Base-by-base conservation (phyloP, 1,140 invertebrate species). In the Aethina tumida region DNA sequence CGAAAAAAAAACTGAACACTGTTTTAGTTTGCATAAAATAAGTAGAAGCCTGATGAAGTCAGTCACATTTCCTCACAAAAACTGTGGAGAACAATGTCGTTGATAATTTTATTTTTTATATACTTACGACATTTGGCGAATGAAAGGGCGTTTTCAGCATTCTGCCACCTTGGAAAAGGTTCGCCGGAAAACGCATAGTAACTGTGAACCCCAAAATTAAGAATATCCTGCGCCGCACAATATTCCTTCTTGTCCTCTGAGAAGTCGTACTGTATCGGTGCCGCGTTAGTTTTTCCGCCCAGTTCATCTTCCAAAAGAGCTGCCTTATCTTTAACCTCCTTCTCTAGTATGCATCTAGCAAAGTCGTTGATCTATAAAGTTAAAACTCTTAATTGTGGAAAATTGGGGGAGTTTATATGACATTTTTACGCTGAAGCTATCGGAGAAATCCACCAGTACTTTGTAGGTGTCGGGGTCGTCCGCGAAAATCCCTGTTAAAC, bases 131-230 rank as follows among this genome's bases (percentile, higher is more conserved):
- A n/a, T n/a, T n/a, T n/a, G n/a, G n/a, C n/a, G n/a, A n/a, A n/a
- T n/a, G n/a, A n/a, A n/a, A n/a, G n/a, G n/a, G n/a, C n/a, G n/a
- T n/a, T n/a, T n/a, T n/a, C n/a, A n/a, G n/a, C n/a, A n/a, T n/a
- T n/a, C n/a, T n/a, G n/a, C 60, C 61, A 65, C 5, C 42, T 48
- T n/a, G 41, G 41, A 8, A 65, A 31, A 3, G 60, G 59, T 34
- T 61, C 52, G n/a, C 45, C 59, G 6, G 63, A 65, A 9, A 62
- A 45, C 4, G 63, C 63, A 31, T 61, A 64, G 39, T 56, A 65
- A 6, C 49, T 58, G 21, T 65, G 63, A 14, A 59, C 48, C 2
- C 63, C 62, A 36, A 65, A 65, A 36, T 62, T 53, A 10, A 59
- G 60, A 25, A 65, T 65, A 31, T 59, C 55, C 31, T 64, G 63